Base-by-base conservation (phyloP, 1,140 invertebrate species). In the Cotesia glomerata region DNA sequence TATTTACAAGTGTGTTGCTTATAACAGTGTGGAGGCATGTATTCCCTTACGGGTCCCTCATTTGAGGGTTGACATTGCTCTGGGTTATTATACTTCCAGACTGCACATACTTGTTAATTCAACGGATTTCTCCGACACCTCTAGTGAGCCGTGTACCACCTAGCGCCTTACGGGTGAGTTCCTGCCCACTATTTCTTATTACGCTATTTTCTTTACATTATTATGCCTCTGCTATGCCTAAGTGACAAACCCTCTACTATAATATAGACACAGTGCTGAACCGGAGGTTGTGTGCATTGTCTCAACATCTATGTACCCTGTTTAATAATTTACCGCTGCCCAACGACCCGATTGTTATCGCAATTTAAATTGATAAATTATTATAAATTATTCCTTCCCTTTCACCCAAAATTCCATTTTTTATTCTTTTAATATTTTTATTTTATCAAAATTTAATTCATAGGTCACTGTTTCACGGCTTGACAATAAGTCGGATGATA, bases 1-100 rank as follows among this genome's bases (percentile, higher is more conserved):
- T 45, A 45, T 45, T 45, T 11, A 45, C 2, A 45, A 9, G 7
- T 45, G 39, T 45, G 11, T 45, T 9, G 11, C 2, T 45, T 45
- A 9, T 45, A 45, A 45, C 39, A 51, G 34, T 51, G 16, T 18
- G 26, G 49, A 45, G 56, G 49, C 9, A 74, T 74, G 73, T 54
- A 63, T 74, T 45, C 63, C 64, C 56, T 39, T 51, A 61, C n/a
- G 45, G 54, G 63, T 66, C 73, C 73, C 73, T 74, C 68, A 36
- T 54, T 71, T 62, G 68, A 71, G 73, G 73, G 73, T 74, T 74
- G 73, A 74, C 59, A 58, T 68, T 64, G 56, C 58, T 49, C 56
- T 52, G 49, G 49, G 36, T 67, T 52, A 67, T 54, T 34, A 67
- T 13, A 39, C 11, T 54, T 8, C 32, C 45, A 65, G 52, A 52